Evolutionary conservation across 2,113 vertebrate genomes (phyloP), one percentile per base, ranked within the genome.

Genomic region (Zosterops japonicus): DNA sequence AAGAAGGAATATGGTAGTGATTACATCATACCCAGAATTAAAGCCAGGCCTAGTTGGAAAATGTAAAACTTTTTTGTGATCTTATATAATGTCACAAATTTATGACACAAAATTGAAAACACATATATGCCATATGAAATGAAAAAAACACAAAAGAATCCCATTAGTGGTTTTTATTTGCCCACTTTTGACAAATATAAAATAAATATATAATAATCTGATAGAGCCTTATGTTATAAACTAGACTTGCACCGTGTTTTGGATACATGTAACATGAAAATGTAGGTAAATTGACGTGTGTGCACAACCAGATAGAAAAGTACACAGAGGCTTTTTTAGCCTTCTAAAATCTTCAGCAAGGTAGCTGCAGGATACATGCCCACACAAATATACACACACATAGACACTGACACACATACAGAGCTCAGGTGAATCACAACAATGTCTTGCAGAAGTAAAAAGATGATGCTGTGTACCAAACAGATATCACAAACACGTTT

Each of bases 11-110:
- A 74, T 64, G 79, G 79, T 33, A 56, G 56, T 33, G 60, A 92
- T 94, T 94, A 80, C 94, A 92, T 79, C 87, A 81, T 7, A 4
- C 19, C n/a, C 41, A 52, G 47, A 95, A 96, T 83, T 87, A 91
- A 94, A 96, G 53, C 70, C 85, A 95, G 91, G 59, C 78, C 87
- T 91, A 8, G 52, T 9, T 3, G 68, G 82, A 69, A 95, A 94
- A 83, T 0, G 27, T 25, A 42, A 65, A 65, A 47, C 69, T 68
- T 82, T 81, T 75, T 83, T 88, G 36, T 47, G 64, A 24, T 75
- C 35, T 42, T 46, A 41, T 16, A 28, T 47, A 64, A 72, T 12
- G 70, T 61, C 16, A 1, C 65, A 46, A 67, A 87, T 87, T 68
- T 79, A 69, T 57, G 59, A 64, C 3, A 11, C 1, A 8, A 64